Base-by-base conservation (phyloP, 2,888 invertebrate genomes). In the Thysanoteuthis rhombus region DNA sequence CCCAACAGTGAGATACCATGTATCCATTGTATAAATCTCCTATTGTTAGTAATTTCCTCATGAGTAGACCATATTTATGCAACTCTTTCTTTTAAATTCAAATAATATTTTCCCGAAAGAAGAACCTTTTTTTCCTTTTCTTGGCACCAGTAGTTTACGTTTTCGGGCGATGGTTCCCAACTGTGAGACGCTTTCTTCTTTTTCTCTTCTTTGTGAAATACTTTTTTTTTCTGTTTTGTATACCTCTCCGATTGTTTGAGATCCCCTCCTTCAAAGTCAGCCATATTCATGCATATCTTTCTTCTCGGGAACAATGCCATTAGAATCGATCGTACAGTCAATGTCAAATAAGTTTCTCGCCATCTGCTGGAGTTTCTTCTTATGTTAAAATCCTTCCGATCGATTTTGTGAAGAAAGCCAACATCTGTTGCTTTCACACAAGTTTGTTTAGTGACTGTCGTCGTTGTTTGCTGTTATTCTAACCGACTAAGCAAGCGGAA, bases 241-340 rank as follows among this genome's bases (percentile, higher is more conserved):
- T 52, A 52, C 22, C 52, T 25, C 0, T 75, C 36, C n/a, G 19
- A 75, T 75, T 75, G 3, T 16, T 75, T 2, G 16, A 75, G 36
- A n/a, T 75, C 12, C 36, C 16, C 75, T n/a, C 16, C 75, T n/a
- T 75, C n/a, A 36, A 12, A 4, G n/a, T n/a, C 75, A n/a, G 75
- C n/a, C 25, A n/a, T n/a, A n/a, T 75, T 75, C 36, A 75, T 75
- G n/a, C 75, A n/a, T 75, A 12, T 75, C 75, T 75, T 75, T 16
- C 75, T 75, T 75, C n/a, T n/a, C n/a, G n/a, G 75, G 75, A 75
- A 75, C 75, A 75, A 75, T 75, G n/a, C 75, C 75, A 75, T 75
- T n/a, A 75, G n/a, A 75, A 75, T 75, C 36, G 75, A 75, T 75
- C 36, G n/a, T n/a, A 75, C n/a, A 75, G n/a, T n/a, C 75, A 75